Evolutionary conservation across 2,888 invertebrate genomes (phyloP).

Genomic region (Eupithecia inturbata): DNA sequence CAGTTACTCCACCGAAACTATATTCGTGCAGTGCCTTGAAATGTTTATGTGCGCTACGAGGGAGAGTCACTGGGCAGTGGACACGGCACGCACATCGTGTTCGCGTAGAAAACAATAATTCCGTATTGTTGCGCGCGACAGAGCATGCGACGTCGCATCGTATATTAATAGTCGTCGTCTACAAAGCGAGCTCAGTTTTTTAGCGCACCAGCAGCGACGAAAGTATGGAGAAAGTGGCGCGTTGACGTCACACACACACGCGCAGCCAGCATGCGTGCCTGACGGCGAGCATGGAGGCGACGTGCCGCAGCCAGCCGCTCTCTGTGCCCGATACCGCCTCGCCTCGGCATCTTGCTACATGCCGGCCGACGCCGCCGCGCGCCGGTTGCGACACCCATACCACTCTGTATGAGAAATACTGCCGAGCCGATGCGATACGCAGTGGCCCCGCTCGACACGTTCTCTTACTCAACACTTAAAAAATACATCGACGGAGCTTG

Average conservation of each 20-base stretch:
- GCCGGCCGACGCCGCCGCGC: conserved; percentile 41
- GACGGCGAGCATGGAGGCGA: conserved; percentile 20
- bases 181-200: conserved; percentile 77
- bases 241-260: conserved; percentile 82
- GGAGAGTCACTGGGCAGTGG: conserved; percentile 58
- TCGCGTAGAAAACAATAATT: conserved; percentile 69
- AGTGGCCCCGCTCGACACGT: conserved; percentile 78
- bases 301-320: conserved; percentile 55
- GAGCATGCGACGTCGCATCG: conserved; percentile 74
- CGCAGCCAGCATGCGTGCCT: conserved; percentile 67
- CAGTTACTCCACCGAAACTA: conserved; percentile 25
- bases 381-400: conserved; percentile 69
- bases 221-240: conserved; percentile 84
- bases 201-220: conserved; percentile 81
- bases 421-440: conserved; percentile 69
- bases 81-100: conserved; percentile 57
- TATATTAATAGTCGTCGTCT: conserved; percentile 79
- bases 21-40: neutral
- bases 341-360: conserved; percentile 68
- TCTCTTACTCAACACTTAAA: conserved; percentile 72
- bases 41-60: conserved; percentile 33
- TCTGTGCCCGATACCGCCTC: conserved; percentile 65
- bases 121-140: conserved; percentile 75
- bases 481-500: conserved; percentile 51
- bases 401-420: conserved; percentile 73